Base-by-base conservation (phyloP, 2,797 vertebrate species). In the Taenioides sp. region DNA sequence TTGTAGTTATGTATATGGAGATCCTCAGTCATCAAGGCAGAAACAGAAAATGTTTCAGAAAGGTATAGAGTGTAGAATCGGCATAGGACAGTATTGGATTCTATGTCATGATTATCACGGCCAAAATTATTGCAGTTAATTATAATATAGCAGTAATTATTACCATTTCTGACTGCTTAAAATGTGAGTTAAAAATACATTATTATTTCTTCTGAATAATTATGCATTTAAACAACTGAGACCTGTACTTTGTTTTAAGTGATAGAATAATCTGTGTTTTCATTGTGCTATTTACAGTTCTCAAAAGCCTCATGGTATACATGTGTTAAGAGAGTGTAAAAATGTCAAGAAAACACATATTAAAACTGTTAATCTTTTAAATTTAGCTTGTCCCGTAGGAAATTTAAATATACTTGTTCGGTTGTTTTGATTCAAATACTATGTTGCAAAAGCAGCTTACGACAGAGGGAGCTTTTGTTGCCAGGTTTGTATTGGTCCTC, bases 401-500 rank as follows among this genome's bases (percentile, higher is more conserved):
- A 28, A 59, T 7, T 18, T 28, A 25, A 59, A 28, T 25, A 25
- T 14, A 59, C 25, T 27, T 28, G 25, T 59, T 59, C 17, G 17
- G 57, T 27, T 27, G 57, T 59, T 18, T 27, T 59, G 25, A 59
- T 23, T 23, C 23, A 10, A 22, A 11, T 27, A 11, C 55, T 23
- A 25, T 23, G 22, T 57, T 25, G 9, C 22, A 25, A 57, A 57
- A 59, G 23, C 23, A 28, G 57, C 14, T 5, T 17, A 2, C 57
- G 18, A 17, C 57, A 59, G 25, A 59, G 25, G 25, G 5, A 59
- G 57, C 3, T 28, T 59, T 54, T 59, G 7, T 71, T 79, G 80
- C 73, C 83, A 79, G 80, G 76, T 84, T 76, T 76, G 67, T 69
- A 75, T 74, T 52, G 73, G 76, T 77, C 77, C 74, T 47, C 84